Conservation (phyloP, 2,113 vertebrate species). For the Lampris megalopsis region DNA sequence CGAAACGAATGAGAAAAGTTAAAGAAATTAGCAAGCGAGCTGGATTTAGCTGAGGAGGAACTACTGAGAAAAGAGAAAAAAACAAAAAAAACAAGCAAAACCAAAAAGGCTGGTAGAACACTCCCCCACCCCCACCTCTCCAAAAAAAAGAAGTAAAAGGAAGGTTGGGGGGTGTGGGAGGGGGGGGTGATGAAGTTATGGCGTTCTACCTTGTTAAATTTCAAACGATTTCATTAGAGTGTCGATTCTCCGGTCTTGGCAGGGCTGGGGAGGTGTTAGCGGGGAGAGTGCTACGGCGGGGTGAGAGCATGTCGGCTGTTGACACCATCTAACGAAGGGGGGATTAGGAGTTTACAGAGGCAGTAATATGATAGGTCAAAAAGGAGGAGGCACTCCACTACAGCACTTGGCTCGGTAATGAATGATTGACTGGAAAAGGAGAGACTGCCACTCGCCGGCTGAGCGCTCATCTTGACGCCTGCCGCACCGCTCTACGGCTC, state of each 20-base stretch:
- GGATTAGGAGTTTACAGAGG: constrained; percentile 98
- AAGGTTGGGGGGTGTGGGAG: not conserved
- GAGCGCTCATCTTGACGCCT: constrained; percentile 89
- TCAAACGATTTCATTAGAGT: constrained; percentile 88
- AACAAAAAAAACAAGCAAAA: constrained; percentile 11
- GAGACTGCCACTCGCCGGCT: constrained; percentile 91
- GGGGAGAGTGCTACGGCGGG: constrained; percentile 76
- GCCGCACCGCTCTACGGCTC: constrained; percentile 88
- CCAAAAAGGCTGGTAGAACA: constrained; percentile 42
- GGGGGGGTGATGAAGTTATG: constrained; percentile 66
- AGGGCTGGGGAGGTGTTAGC: constrained; percentile 85
- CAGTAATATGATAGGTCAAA: constrained; percentile 97
- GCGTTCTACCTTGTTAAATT: constrained; percentile 90
- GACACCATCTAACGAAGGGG: constrained; percentile 96
- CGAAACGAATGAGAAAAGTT: constrained; percentile 23
- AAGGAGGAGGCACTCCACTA: constrained; percentile 90
- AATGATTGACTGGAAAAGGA: constrained; percentile 94
- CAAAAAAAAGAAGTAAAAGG: constrained; percentile 45
- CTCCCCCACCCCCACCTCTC: not conserved
- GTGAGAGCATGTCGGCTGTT: constrained; percentile 90
- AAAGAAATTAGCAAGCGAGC: constrained; percentile 21
- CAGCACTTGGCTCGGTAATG: constrained; percentile 93
- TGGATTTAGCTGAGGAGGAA: not conserved
- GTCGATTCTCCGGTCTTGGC: constrained; percentile 89
- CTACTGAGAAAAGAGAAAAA: not conserved